These are phyloP conservation scores for Acanthosepion esculentum DNA, from an alignment of 2,888 invertebrate genomes.

Conservation along the genomic window DNA sequence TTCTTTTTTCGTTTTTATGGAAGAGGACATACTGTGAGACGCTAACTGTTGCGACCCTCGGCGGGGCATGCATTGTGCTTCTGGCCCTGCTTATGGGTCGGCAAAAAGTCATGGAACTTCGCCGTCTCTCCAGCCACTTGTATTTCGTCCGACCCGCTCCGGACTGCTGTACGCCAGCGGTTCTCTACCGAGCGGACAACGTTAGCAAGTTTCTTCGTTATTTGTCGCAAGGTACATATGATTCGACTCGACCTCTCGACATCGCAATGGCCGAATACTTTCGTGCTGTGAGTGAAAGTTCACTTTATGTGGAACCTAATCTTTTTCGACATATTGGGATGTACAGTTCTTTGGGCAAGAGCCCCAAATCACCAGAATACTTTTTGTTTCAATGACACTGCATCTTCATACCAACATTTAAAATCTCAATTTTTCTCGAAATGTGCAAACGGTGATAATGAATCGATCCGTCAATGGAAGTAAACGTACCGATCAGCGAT, in stretches of 20 bases:
- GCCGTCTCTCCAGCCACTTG: slow-evolving; percentile 62
- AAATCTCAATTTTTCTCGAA: neutral
- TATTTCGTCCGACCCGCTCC: slow-evolving; percentile 65
- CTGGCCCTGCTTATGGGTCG: slow-evolving; percentile 61
- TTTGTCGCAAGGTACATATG: slow-evolving; percentile 56
- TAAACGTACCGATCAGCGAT: neutral
- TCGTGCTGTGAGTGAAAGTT: slow-evolving; percentile 52
- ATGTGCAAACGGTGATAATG: neutral
- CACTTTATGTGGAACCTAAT: slow-evolving; percentile 69
- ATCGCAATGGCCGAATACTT: slow-evolving; percentile 64
- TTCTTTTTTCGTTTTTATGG: slow-evolving; percentile 39
- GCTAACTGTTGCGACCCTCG: slow-evolving; percentile 38
- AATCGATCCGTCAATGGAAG: neutral
- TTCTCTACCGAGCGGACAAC: slow-evolving; percentile 65
- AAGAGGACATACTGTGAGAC: neutral
- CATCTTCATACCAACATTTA: neutral
- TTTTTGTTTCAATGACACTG: slow-evolving; percentile 53
- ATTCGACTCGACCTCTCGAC: slow-evolving; percentile 54
- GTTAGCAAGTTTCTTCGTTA: slow-evolving; percentile 58
- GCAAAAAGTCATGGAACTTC: slow-evolving; percentile 65
- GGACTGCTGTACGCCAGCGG: slow-evolving; percentile 72
- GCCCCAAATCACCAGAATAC: slow-evolving; percentile 57
- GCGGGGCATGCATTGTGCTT: slow-evolving; percentile 56
- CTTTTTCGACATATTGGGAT: slow-evolving; percentile 70
- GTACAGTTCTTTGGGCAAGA: slow-evolving; percentile 62